A percentile compares a stretch with the other conserved stretches of the same genome.
phyloP scores from a whole-genome alignment of 2,888 invertebrate genomes.

The Cephus pulcher region DNA sequence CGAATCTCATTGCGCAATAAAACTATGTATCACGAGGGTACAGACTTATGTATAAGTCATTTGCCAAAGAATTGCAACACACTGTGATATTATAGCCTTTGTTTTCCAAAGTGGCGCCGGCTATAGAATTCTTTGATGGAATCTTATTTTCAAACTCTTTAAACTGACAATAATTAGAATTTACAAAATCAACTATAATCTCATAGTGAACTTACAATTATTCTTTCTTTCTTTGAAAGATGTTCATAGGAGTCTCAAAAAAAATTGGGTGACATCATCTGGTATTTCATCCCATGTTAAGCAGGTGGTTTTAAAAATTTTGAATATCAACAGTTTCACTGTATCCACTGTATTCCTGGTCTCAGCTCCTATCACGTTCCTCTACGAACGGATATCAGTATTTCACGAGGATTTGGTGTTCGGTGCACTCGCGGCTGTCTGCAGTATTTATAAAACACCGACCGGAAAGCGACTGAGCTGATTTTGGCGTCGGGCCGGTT shows the following conservation, averaged over 20 bases:
- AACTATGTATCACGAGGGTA: not conserved
- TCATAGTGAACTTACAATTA: not conserved
- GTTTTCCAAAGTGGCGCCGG: not conserved
- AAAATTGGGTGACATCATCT: not conserved
- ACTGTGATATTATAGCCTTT: not conserved
- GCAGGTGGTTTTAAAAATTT: not conserved
- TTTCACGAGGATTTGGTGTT: slow-evolving; percentile 28
- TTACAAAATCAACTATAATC: not conserved
- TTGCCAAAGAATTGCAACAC: not conserved
- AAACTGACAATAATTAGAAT: not conserved
- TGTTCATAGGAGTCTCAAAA: not conserved
- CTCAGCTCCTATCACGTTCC: not conserved
- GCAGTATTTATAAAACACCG: slow-evolving; percentile 65
- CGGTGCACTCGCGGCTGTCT: slow-evolving; percentile 56
- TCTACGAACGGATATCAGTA: not conserved
- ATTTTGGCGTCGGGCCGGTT: slow-evolving; percentile 64
- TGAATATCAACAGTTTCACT: not conserved
- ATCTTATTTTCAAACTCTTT: not conserved
- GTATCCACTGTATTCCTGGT: not conserved
- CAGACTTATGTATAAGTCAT: not conserved
- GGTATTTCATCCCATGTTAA: not conserved
- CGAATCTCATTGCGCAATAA: not conserved
- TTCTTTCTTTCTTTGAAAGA: not conserved
- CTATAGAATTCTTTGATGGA: not conserved
- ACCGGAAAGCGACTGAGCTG: slow-evolving; percentile 65